These are phyloP conservation scores for Aurelia aurita DNA, from an alignment of 30 jellyfish, hydroid and myxozoan species.

Conservation along the genomic window DNA sequence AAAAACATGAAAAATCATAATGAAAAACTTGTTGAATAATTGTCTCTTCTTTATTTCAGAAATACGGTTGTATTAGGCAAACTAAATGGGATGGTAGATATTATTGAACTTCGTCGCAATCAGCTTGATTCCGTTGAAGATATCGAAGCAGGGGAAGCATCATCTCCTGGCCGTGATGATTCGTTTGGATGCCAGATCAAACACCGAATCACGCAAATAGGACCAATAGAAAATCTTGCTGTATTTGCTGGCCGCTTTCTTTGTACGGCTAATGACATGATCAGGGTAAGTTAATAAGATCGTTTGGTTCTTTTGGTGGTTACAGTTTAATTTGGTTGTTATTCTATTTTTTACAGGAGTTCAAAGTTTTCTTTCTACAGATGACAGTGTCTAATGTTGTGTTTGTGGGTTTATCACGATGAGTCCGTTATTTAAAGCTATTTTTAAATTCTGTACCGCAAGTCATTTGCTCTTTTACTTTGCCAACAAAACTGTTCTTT, in stretches of 20 bases:
- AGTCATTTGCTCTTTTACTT: too few relatives aligned
- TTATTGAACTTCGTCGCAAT: conserved; percentile 37
- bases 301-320: too few relatives aligned
- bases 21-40: neutral
- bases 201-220: conserved; percentile 58
- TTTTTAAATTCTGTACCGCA: too few relatives aligned
- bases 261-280: conserved; percentile 34
- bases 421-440: too few relatives aligned
- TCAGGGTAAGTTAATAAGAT: conserved; percentile 8
- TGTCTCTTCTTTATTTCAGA: neutral
- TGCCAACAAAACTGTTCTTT: too few relatives aligned
- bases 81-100: conserved; percentile 48
- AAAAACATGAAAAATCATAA: too few relatives aligned
- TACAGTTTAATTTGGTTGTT: too few relatives aligned
- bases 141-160: conserved; percentile 5
- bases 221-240: conserved; percentile 42
- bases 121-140: conserved; percentile 63
- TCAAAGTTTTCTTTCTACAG: too few relatives aligned
- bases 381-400: too few relatives aligned
- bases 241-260: conserved; percentile 45
- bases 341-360: too few relatives aligned
- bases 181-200: conserved; percentile 44
- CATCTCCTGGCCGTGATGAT: neutral
- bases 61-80: conserved; percentile 37
- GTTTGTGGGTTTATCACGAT: too few relatives aligned